Conservation (phyloP, 2,113 vertebrate species). For the Mola mola region DNA sequence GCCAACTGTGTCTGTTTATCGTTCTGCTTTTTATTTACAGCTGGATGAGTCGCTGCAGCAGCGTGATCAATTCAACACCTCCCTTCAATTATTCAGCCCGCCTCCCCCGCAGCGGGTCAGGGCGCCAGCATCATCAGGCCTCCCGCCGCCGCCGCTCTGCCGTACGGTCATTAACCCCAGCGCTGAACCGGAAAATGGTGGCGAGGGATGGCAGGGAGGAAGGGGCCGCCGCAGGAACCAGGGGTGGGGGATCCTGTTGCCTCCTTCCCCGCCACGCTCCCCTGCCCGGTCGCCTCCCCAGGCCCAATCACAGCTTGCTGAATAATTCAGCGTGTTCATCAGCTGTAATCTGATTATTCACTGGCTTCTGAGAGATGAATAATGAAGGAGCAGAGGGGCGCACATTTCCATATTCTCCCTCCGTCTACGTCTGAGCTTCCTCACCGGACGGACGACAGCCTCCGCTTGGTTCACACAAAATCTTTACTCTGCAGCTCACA, state of each 20-base stretch:
- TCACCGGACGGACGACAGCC: too few relatives aligned
- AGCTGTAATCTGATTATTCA: slow-evolving; percentile 82
- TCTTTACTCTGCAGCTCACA: slow-evolving; percentile 4
- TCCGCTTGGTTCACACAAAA: too few relatives aligned
- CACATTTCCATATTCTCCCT: slow-evolving; percentile 66
- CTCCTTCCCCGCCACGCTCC: slow-evolving; percentile 15
- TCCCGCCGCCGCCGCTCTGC: background rate
- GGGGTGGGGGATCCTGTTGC: slow-evolving; percentile 22
- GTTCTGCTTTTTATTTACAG: too few relatives aligned
- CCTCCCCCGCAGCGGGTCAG: slow-evolving; percentile 21
- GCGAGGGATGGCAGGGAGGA: background rate
- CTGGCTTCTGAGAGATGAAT: slow-evolving; percentile 73
- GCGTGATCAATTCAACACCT: slow-evolving; percentile 29
- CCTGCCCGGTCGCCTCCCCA: slow-evolving; percentile 23
- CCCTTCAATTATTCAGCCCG: slow-evolving; percentile 33
- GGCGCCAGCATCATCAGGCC: too few relatives aligned
- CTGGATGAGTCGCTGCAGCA: background rate
- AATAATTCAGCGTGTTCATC: slow-evolving; percentile 82
- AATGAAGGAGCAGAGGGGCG: slow-evolving; percentile 69
- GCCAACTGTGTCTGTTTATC: too few relatives aligned
- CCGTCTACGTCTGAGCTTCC: slow-evolving; percentile 16
- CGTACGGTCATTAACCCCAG: slow-evolving; percentile 36
- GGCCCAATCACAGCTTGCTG: slow-evolving; percentile 74
- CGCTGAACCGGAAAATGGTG: slow-evolving; percentile 30
- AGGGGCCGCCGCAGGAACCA: background rate